Base-by-base conservation (phyloP, 2,797 vertebrate species). In the Hapalemur alaotrensis region DNA sequence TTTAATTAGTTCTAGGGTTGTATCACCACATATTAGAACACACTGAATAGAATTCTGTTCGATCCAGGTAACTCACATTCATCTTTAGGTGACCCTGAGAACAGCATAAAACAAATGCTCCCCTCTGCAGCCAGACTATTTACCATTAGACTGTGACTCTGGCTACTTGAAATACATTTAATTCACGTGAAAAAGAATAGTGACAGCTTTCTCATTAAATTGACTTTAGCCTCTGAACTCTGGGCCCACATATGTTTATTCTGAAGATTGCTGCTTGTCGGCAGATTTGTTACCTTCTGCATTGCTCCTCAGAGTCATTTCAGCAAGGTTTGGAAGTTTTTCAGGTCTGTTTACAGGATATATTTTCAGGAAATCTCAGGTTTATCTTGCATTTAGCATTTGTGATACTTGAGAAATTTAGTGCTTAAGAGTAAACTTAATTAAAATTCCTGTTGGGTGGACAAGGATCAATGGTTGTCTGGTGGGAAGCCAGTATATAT, bases 141-240 rank as follows among this genome's bases (percentile, higher is more conserved):
- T 94, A 94, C 93, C 0, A 0, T 86, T 79, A 91, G 91, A 59
- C 78, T 94, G 38, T 80, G 94, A 96, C 95, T 97, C 65, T 30
- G 30, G 48, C 72, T 95, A 95, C 63, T 87, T 92, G 65, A 46
- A 97, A 96, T 93, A 87, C 75, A 95, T 95, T 97, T 96, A 95
- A 96, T 93, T 96, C 87, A 92, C 22, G 28, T 65, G 52, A 78
- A 65, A 92, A 91, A 67, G 35, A 93, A 82, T 57, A 97, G 92
- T 0, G 30, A 95, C 67, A 96, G 52, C 8, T 97, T 97, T 97
- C 97, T 97, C 95, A 97, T 96, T 94, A 94, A 96, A 96, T 75
- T 89, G 91, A 85, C 69, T 91, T 95, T 94, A 96, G 89, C 93
- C 83, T 97, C 93, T 97, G 95, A 95, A 96, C 94, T 97, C 76